Base-by-base conservation (phyloP, 1,140 invertebrate species). In the Hyposmocoma kahamanoa region DNA sequence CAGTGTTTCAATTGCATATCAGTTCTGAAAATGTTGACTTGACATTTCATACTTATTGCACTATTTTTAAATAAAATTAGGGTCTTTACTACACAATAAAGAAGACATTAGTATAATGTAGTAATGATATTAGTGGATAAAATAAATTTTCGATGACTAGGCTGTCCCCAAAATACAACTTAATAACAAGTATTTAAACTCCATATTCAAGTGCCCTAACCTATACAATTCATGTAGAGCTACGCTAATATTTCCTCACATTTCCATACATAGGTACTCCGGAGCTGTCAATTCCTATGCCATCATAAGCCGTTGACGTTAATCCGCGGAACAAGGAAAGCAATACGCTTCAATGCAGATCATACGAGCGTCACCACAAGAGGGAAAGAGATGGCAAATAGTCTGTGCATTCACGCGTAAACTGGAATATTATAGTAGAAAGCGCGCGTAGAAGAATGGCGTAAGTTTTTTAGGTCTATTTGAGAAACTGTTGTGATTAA, bases 371-470 rank as follows among this genome's bases (percentile, higher is more conserved):
- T 52, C 21, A 30, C 26, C 20, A 41, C 56, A 56, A 41, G 78
- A 72, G 70, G 56, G 73, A 84, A 62, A 52, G 69, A 49, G 81
- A 82, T 62, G 61, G 67, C 76, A 67, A 68, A 79, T 74, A 59
- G 73, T 82, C 61, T 76, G 73, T 72, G 67, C 72, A 81, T 56
- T 79, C 72, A 79, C 71, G 74, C 78, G 75, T 80, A 67, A 82
- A 69, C 62, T 61, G 66, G 76, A 72, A 74, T 36, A 41, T 84
- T 80, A 75, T 75, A 67, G 65, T 64, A 55, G 45, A 44, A 45
- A 49, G 54, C 18, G 46, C 32, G 21, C 48, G 60, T 61, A 64
- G 67, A 64, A 62, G 56, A 82, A 68, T 53, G 74, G 55, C 70
- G 66, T 77, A 82, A 68, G 73, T 66, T 53, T 51, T 26, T 11